Base-by-base conservation (phyloP, 2,888 invertebrate species). In the Drosophila percnosoma region DNA sequence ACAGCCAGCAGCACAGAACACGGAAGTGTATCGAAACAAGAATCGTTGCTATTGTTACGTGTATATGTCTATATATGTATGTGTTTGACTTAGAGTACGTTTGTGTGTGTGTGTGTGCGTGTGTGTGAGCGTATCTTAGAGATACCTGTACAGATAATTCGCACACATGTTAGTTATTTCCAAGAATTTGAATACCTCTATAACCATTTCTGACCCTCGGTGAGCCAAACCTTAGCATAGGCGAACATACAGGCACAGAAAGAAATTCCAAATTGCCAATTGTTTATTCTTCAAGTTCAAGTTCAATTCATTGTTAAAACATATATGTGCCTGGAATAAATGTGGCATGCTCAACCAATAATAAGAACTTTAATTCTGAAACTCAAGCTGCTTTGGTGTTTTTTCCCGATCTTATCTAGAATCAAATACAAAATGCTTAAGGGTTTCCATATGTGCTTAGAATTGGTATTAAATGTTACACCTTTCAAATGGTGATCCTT, bases 11-110 rank as follows among this genome's bases (percentile, higher is more conserved):
- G 64, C 57, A 42, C 27, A 80, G 73, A 76, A 76, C 77, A 63
- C 80, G 80, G 79, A 80, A 80, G 69, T 80, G 51, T 65, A 62
- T 38, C 59, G 45, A 62, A 68, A 65, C 60, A 57, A 54, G 53
- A 65, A 78, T 65, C 51, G 68, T 52, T 52, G 55, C 60, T 73
- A 45, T 65, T 62, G 36, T 68, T 63, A 48, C 27, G 38, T 13
- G n/a, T 36, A 45, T 13, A 27, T 31, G 34, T 45, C 6, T 36
- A 29, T 38, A 11, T 45, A 29, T 51, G 27, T 33, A 11, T 45
- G 36, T 53, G n/a, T 27, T 10, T 21, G 48, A 0, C 21, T 45
- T 45, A 21, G 31, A 13, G 13, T 52, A 7, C 15, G 34, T 54
- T 36, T 49, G 29, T 3, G 24, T 15, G 15, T 48, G 38, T 27